phyloP scores from a whole-genome alignment of 1,140 invertebrate genomes.

The Maconellicoccus hirsutus region DNA sequence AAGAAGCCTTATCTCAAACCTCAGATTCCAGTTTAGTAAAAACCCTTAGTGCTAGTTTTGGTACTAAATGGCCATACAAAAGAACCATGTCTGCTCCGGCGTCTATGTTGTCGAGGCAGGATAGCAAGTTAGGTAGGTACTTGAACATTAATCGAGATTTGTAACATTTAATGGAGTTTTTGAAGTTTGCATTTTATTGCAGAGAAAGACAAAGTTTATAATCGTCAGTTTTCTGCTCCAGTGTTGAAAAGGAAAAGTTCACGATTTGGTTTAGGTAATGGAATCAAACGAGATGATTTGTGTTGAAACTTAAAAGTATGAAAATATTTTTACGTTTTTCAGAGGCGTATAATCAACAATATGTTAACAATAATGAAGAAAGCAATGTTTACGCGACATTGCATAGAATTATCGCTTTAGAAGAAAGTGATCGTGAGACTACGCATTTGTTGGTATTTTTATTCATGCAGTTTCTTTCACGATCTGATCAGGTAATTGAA shows the following conservation, averaged over 20 bases:
- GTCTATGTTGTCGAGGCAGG: slow-evolving; percentile 62
- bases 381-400: slow-evolving; percentile 36
- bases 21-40: slow-evolving; percentile 53
- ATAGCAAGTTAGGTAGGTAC: slow-evolving; percentile 54
- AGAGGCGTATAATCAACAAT: slow-evolving; percentile 15
- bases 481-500: slow-evolving; percentile 50
- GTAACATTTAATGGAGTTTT: too few species aligned
- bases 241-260: slow-evolving; percentile 83
- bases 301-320: too few species aligned
- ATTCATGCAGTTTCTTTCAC: slow-evolving; percentile 86
- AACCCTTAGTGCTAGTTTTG: slow-evolving; percentile 80
- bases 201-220: slow-evolving; percentile 70
- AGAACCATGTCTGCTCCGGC: slow-evolving; percentile 82
- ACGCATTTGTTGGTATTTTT: slow-evolving; percentile 91
- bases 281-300: too few species aligned
- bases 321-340: neutral
- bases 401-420: slow-evolving; percentile 75
- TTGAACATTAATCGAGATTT: too few species aligned
- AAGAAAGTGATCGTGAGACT: slow-evolving; percentile 90
- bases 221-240: slow-evolving; percentile 75
- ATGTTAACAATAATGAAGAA: neutral
- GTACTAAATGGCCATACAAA: slow-evolving; percentile 90
- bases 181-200: neutral
- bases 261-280: slow-evolving; percentile 69
- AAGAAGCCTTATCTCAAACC: slow-evolving; percentile 67